Conservation (phyloP, 2,797 vertebrate genomes). For the Pipistrellus pipistrellus region DNA sequence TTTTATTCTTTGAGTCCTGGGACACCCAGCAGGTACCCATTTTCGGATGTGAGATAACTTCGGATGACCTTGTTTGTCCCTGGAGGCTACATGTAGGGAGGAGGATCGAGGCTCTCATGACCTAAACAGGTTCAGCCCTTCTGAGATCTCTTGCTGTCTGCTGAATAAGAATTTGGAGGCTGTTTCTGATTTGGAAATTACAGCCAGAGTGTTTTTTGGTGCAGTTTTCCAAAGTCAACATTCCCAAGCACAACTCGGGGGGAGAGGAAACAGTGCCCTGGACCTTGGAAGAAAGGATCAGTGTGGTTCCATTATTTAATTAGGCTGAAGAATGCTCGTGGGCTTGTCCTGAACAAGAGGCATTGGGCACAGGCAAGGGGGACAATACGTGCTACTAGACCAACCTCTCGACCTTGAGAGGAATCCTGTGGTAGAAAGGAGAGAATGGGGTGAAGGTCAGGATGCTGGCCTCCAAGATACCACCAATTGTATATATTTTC, state of each 20-base stretch:
- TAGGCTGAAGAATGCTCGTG: conserved; percentile 71
- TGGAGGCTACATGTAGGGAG: neutral
- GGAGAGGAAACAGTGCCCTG: conserved; percentile 69
- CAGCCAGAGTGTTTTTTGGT: conserved; percentile 67
- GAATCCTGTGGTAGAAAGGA: neutral
- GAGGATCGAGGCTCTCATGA: neutral
- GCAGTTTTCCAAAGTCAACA: conserved; percentile 81
- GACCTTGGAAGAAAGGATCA: conserved; percentile 75
- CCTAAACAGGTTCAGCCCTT: neutral
- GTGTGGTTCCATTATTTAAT: conserved; percentile 80
- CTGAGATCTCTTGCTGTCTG: neutral
- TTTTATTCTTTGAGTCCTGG: neutral
- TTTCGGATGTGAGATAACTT: neutral
- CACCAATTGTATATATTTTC: neutral
- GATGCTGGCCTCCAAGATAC: neutral
- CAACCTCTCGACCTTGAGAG: neutral
- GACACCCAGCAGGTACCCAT: neutral
- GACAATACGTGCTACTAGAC: neutral
- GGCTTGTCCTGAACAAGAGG: neutral
- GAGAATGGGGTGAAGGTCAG: neutral
- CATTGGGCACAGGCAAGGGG: neutral
- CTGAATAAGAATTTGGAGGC: conserved; percentile 64
- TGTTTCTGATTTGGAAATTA: conserved; percentile 83
- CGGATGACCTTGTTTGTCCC: neutral
- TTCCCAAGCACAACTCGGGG: conserved; percentile 73